A percentile compares a stretch with the other conserved stretches of the same genome.
phyloP scores from a whole-genome alignment of 2,113 vertebrate genomes.

The Crotalus viridis region DNA sequence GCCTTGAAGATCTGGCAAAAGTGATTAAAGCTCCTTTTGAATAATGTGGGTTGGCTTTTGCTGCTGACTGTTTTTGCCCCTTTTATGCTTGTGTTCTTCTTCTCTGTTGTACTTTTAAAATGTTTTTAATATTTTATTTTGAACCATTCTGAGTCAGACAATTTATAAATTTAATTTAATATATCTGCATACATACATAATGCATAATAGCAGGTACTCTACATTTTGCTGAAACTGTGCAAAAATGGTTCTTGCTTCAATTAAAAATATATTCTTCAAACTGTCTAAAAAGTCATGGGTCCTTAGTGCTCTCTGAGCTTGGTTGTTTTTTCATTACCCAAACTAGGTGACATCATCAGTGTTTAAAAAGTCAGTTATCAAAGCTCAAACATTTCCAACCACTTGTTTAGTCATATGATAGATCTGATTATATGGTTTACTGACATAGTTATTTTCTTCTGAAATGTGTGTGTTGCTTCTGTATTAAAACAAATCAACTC shows the following conservation, averaged over 20 bases:
- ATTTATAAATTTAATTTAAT: not conserved
- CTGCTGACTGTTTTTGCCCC: not conserved
- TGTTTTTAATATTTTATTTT: not conserved
- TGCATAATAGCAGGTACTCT: not conserved
- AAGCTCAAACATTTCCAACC: not conserved
- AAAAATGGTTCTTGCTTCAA: not conserved
- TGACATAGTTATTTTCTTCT: not conserved
- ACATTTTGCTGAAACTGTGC: not conserved
- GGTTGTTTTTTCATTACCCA: not conserved
- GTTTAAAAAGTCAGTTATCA: not conserved
- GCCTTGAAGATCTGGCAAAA: not conserved
- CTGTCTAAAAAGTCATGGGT: not conserved
- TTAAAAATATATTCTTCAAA: not conserved
- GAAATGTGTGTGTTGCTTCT: not conserved
- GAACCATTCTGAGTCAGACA: not conserved
- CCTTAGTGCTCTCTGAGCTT: not conserved
- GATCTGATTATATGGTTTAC: not conserved
- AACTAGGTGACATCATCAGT: not conserved
- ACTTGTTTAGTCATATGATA: not conserved
- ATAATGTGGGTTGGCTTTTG: not conserved
- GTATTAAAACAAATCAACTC: not conserved
- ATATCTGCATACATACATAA: not conserved
- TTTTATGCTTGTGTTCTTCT: not conserved
- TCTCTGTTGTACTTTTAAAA: not conserved
- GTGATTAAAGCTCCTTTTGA: not conserved